Evolutionary conservation across 2,797 vertebrate genomes (phyloP).

Genomic region (Atherinosoma microstoma): DNA sequence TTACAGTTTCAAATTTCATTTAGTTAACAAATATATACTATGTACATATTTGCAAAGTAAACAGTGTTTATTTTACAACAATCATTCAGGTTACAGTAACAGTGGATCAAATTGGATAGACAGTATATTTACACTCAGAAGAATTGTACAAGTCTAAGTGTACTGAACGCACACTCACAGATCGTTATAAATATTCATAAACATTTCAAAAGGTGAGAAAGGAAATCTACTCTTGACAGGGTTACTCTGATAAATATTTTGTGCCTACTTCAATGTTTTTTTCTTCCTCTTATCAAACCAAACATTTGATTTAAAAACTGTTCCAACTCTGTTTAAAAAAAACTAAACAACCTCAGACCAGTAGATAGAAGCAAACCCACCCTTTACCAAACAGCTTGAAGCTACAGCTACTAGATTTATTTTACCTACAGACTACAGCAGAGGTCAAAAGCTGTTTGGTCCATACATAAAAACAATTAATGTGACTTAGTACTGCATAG

Average conservation of each 20-base stretch:
- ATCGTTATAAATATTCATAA: conserved; percentile 83
- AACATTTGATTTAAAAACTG: conserved; percentile 17
- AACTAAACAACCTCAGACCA: conserved; percentile 17
- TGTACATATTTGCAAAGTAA: conserved; percentile 88
- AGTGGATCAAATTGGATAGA: conserved; percentile 60
- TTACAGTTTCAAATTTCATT: conserved; percentile 96
- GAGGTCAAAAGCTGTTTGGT: conserved; percentile 53
- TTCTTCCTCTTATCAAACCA: conserved; percentile 27
- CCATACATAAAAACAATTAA: conserved; percentile 53
- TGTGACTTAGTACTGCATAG: conserved; percentile 77
- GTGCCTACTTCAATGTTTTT: conserved; percentile 43
- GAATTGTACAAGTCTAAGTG: conserved; percentile 79
- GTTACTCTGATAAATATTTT: conserved; percentile 65
- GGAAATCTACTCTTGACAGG: conserved; percentile 38
- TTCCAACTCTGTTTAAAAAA: conserved; percentile 7
- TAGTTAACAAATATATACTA: conserved; percentile 92
- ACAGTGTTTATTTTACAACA: conserved; percentile 89
- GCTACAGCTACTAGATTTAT: conserved; percentile 25
- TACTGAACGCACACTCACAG: conserved; percentile 66
- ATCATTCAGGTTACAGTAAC: conserved; percentile 81
- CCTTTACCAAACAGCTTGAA: conserved; percentile 37
- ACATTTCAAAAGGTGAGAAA: conserved; percentile 60
- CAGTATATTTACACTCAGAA: conserved; percentile 80
- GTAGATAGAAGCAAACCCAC: not conserved
- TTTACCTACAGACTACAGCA: conserved; percentile 45